Evolutionary conservation across 2,888 invertebrate species (phyloP).

Genomic region (Andrena bicolor): DNA sequence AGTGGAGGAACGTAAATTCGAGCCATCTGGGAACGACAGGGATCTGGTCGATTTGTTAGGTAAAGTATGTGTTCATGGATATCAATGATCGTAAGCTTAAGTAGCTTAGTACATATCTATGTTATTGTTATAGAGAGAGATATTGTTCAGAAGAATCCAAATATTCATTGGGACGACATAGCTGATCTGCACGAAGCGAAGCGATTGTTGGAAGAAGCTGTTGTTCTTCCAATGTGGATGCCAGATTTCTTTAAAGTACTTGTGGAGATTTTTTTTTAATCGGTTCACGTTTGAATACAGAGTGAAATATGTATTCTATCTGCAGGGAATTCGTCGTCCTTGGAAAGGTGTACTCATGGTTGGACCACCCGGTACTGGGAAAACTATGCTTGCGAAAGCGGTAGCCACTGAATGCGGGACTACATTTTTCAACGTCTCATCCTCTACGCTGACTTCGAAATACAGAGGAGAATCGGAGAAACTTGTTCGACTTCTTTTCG

Average conservation of each 20-base stretch:
- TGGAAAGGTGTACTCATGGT: slow-evolving; percentile 99
- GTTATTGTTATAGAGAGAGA: slow-evolving; percentile 88
- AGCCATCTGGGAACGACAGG: slow-evolving; percentile 93
- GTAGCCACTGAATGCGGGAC: slow-evolving; percentile 99
- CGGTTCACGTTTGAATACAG: neutral
- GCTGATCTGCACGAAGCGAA: slow-evolving; percentile 96
- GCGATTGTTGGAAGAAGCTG: slow-evolving; percentile 97
- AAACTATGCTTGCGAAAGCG: slow-evolving; percentile 98
- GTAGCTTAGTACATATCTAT: slow-evolving; percentile 44
- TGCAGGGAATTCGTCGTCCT: slow-evolving; percentile 95
- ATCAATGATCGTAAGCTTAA: slow-evolving; percentile 1
- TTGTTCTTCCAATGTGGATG: slow-evolving; percentile 98
- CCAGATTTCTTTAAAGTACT: slow-evolving; percentile 98
- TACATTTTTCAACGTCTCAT: slow-evolving; percentile 98
- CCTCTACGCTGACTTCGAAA: slow-evolving; percentile 98
- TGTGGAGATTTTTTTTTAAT: neutral
- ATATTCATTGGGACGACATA: slow-evolving; percentile 97
- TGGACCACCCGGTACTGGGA: slow-evolving; percentile 96
- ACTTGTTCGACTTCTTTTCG: slow-evolving; percentile 97
- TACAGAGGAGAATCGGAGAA: slow-evolving; percentile 99
- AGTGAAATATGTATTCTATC: slow-evolving; percentile 23
- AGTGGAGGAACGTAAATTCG: slow-evolving; percentile 93
- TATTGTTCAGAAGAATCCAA: slow-evolving; percentile 98
- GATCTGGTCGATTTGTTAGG: slow-evolving; percentile 97
- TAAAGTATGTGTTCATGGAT: slow-evolving; percentile 78